phyloP scores from a whole-genome alignment of 1,140 invertebrate genomes.

The Pseudomyrmex sp. region DNA sequence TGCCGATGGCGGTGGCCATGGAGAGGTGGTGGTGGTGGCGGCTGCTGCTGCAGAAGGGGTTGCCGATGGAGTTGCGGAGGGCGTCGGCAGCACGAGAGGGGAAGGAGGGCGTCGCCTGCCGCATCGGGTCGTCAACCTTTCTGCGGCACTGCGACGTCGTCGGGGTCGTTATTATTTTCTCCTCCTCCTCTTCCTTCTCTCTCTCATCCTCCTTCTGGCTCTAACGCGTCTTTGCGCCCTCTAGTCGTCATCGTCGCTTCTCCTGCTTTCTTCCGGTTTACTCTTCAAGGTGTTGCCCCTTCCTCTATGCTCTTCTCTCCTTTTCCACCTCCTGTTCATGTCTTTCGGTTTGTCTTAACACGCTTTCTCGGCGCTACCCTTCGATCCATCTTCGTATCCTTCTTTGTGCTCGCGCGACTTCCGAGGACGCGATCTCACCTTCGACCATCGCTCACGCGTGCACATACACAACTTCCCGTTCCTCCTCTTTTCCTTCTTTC shows the following conservation, averaged over 20 bases:
- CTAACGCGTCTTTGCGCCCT: constrained; percentile 33
- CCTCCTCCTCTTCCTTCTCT: constrained; percentile 41
- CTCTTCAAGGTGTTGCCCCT: constrained; percentile 1
- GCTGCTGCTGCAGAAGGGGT: constrained; percentile 66
- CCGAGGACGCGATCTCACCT: constrained; percentile 42
- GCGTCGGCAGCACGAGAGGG: constrained; percentile 57
- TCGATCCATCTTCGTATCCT: constrained; percentile 53
- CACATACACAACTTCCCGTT: background rate
- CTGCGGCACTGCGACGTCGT: constrained; percentile 83
- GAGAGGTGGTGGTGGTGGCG: constrained; percentile 48
- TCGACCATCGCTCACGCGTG: constrained; percentile 36
- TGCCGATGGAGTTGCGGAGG: constrained; percentile 57
- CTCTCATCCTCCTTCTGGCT: constrained; percentile 6
- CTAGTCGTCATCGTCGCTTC: constrained; percentile 34
- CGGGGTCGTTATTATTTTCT: constrained; percentile 84
- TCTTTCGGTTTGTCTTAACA: constrained; percentile 22
- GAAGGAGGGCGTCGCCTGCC: constrained; percentile 80
- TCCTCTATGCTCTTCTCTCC: constrained; percentile 10
- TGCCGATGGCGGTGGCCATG: constrained; percentile 59
- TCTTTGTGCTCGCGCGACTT: constrained; percentile 13
- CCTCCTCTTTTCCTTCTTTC: background rate
- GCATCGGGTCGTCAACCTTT: constrained; percentile 84
- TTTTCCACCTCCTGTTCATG: constrained; percentile 3
- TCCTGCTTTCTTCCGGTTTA: constrained; percentile 23
- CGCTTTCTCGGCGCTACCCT: constrained; percentile 17